phyloP scores from a whole-genome alignment of 2,113 vertebrate species.

The Ondatra zibethicus region DNA sequence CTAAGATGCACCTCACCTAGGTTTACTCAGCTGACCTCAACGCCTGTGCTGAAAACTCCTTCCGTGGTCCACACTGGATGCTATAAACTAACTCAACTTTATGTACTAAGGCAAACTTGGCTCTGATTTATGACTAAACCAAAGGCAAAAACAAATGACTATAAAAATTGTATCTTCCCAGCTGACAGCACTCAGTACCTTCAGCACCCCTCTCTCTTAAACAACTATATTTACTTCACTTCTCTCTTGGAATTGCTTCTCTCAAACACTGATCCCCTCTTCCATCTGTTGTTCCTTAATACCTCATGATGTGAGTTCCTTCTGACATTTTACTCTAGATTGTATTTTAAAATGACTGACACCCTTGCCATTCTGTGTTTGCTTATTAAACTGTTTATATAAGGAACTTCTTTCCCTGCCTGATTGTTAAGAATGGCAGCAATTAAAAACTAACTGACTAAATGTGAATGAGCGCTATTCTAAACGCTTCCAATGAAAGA shows the following conservation, averaged over 20 bases:
- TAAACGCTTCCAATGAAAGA: constrained; percentile 25
- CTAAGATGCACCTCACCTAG: not conserved
- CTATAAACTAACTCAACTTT: not conserved
- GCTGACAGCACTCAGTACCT: not conserved
- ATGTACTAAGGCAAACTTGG: not conserved
- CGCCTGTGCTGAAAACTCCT: not conserved
- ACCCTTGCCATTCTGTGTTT: constrained; percentile 66
- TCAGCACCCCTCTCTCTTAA: not conserved
- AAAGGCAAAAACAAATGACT: not conserved
- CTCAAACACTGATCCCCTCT: constrained; percentile 32
- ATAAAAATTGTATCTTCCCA: not conserved
- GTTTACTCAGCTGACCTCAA: not conserved
- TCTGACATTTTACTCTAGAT: constrained; percentile 69
- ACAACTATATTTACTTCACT: constrained; percentile 51
- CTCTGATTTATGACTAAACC: constrained; percentile 2
- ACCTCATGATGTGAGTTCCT: constrained; percentile 59
- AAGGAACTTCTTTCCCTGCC: constrained; percentile 39
- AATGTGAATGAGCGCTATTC: constrained; percentile 42
- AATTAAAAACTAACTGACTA: constrained; percentile 57
- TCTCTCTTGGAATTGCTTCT: constrained; percentile 58
- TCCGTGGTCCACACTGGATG: not conserved
- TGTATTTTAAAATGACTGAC: constrained; percentile 54
- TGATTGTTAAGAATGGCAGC: constrained; percentile 10
- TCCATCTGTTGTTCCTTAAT: constrained; percentile 59
- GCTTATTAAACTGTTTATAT: constrained; percentile 71